phyloP scores from a whole-genome alignment of 2,797 vertebrate genomes.

The Sebastes vulpes region DNA sequence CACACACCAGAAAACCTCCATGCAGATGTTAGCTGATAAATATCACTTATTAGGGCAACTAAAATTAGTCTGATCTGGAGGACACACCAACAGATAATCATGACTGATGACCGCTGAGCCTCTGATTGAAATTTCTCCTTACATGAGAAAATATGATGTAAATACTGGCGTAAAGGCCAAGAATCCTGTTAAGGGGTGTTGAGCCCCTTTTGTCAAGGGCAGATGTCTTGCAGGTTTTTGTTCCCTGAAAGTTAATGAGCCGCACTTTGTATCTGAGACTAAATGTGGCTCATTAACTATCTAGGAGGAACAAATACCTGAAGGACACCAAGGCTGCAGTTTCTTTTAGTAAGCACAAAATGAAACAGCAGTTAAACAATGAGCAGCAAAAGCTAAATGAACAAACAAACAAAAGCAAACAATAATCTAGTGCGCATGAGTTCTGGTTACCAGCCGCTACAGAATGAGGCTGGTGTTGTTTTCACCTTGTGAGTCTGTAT shows the following conservation, averaged over 20 bases:
- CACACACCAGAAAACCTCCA: neutral
- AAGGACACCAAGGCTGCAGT: conserved; percentile 38
- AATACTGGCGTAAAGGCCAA: conserved; percentile 31
- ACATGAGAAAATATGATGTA: conserved; percentile 43
- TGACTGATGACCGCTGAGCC: conserved; percentile 15
- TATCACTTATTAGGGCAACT: neutral
- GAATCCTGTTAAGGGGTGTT: conserved; percentile 49
- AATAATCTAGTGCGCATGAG: neutral
- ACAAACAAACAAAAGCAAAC: neutral
- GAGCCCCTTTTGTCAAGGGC: conserved; percentile 56
- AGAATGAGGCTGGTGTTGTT: neutral
- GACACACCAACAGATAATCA: neutral
- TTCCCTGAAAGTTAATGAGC: conserved; percentile 64
- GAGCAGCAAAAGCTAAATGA: neutral
- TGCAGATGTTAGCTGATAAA: neutral
- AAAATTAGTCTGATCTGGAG: neutral
- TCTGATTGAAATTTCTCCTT: conserved; percentile 22
- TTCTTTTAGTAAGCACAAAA: neutral
- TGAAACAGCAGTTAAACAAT: neutral
- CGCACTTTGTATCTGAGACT: conserved; percentile 42
- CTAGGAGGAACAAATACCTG: conserved; percentile 47
- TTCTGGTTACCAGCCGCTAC: neutral
- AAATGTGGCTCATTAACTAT: conserved; percentile 61
- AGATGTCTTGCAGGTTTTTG: conserved; percentile 56
- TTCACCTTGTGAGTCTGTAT: neutral